phyloP scores from a whole-genome alignment of 23 tunicate genomes.

The Aplidium turbinatum region DNA sequence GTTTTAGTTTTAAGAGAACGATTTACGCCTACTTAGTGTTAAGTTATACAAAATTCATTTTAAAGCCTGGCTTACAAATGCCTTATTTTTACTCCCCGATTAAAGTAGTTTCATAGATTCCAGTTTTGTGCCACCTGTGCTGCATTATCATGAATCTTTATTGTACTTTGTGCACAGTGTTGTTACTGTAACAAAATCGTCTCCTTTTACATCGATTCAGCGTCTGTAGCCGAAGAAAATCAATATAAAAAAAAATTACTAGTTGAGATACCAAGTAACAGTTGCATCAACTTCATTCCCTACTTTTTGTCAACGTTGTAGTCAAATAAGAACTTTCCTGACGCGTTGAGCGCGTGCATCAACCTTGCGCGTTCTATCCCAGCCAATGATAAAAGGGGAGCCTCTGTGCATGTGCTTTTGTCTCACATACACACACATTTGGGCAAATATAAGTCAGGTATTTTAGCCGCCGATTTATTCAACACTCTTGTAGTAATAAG shows the following conservation, averaged over 20 bases:
- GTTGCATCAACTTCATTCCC: neutral
- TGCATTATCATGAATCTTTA: neutral
- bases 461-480: too few relatives aligned
- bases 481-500: too few relatives aligned
- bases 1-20: neutral
- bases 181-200: neutral
- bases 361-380: constrained; percentile 34
- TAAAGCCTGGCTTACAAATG: too few relatives aligned
- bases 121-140: neutral
- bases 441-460: constrained; percentile 71
- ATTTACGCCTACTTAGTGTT: neutral
- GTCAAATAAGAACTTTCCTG: constrained; percentile 40
- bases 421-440: constrained; percentile 52
- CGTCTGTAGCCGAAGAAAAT: too few relatives aligned
- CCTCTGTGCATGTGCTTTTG: constrained; percentile 34
- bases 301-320: neutral
- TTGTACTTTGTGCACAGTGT: neutral
- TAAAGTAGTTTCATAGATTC: too few relatives aligned
- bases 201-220: too few relatives aligned
- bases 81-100: too few relatives aligned
- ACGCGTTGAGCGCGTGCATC: constrained; percentile 58
- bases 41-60: too few relatives aligned
- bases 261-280: neutral
- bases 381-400: constrained; percentile 38
- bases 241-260: neutral